These are phyloP conservation scores for Lobophora halterata DNA, from an alignment of 2,888 invertebrate genomes.

Conservation along the genomic window DNA sequence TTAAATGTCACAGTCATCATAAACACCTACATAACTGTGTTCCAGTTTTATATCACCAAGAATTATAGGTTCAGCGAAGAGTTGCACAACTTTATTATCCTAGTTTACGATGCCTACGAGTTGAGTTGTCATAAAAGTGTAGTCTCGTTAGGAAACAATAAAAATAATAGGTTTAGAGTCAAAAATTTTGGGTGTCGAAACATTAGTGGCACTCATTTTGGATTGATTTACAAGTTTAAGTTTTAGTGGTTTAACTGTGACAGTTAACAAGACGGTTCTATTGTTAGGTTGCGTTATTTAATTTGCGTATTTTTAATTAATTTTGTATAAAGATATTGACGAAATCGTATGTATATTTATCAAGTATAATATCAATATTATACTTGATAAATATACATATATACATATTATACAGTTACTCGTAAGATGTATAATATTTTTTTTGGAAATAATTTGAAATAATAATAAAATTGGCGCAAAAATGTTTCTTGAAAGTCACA, in stretches of 20 bases:
- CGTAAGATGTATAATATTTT: too few relatives aligned
- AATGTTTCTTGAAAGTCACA: too few relatives aligned
- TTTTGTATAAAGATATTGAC: too few relatives aligned
- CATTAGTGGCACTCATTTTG: slow-evolving; percentile 35
- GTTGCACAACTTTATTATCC: slow-evolving; percentile 43
- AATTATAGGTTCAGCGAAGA: slow-evolving; percentile 18
- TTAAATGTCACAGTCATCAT: slow-evolving; percentile 1
- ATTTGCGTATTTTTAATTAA: slow-evolving; percentile 7
- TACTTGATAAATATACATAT: too few relatives aligned
- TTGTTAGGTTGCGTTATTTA: slow-evolving; percentile 7
- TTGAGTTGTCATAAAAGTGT: slow-evolving; percentile 53
- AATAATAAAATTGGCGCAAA: too few relatives aligned
- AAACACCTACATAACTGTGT: slow-evolving; percentile 9
- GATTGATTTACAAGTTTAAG: slow-evolving; percentile 32
- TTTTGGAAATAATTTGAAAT: too few relatives aligned
- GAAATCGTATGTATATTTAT: too few relatives aligned
- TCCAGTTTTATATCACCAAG: slow-evolving; percentile 18
- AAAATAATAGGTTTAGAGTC: slow-evolving; percentile 54
- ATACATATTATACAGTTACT: too few relatives aligned
- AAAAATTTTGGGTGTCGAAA: slow-evolving; percentile 50
- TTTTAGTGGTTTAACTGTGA: slow-evolving; percentile 21
- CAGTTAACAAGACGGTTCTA: slow-evolving; percentile 16
- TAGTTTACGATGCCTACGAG: slow-evolving; percentile 43
- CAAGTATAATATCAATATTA: too few relatives aligned
- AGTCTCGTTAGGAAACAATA: slow-evolving; percentile 42